Evolutionary conservation across 2,888 invertebrate genomes (phyloP), one percentile per base, ranked within the genome.

Genomic region (Odontocolon sp.): DNA sequence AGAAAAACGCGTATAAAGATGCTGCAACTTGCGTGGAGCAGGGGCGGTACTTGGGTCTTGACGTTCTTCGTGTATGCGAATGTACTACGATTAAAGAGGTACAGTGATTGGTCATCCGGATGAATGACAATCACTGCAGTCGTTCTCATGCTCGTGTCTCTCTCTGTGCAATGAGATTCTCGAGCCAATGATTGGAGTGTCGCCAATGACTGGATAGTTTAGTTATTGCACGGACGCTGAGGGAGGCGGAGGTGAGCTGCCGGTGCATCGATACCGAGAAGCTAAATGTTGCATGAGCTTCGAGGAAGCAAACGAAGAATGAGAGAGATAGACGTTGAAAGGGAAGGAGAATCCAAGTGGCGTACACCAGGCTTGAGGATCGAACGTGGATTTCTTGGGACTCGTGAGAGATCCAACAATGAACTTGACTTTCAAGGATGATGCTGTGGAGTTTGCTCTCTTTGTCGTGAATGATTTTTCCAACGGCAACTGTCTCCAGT

Each of bases 261-360:
- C 45, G 36, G n/a, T 26, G 50, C 40, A n/a, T 36, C 18, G 67
- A 70, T 80, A 81, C 77, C 77, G 80, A 71, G 78, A 84, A 85
- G 80, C 80, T 86, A 85, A 86, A 86, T 85, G 83, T 86, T 86
- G 80, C 82, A 86, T 85, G 85, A 86, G 86, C 78, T 86, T 85
- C 84, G 82, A 33, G 77, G 83, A 86, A 86, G 56, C 52, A 38
- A n/a, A 40, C 57, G 54, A 56, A 11, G 45, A 66, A 23, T 33
- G 21, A 47, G 18, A 18, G 38, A 31, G 50, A 50, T 14, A 50
- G 52, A 59, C 28, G 38, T 47, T 61, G 18, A 57, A 21, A 40
- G 42, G 11, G 21, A 33, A 50, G 42, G 33, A 66, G 38, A 59
- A 47, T 14, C 14, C 8, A 14, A 16, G 57, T 21, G n/a, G 31